phyloP scores from a whole-genome alignment of 2,888 invertebrate genomes.

The Crepidodera aurea region DNA sequence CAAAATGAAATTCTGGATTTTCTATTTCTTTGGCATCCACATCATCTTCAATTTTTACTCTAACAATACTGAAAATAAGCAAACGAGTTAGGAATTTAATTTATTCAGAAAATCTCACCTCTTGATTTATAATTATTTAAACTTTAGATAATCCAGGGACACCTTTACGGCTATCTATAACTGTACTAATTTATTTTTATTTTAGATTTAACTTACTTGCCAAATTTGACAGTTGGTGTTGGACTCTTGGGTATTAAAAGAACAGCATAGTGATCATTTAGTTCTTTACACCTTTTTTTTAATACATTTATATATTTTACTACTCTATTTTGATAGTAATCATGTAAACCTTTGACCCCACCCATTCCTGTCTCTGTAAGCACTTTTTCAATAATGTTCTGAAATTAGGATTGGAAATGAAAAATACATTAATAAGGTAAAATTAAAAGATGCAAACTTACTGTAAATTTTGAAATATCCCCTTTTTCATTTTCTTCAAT shows the following conservation, averaged over 20 bases:
- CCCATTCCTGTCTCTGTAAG: slow-evolving; percentile 69
- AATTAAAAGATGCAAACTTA: slow-evolving; percentile 49
- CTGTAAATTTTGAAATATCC: slow-evolving; percentile 62
- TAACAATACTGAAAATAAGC: slow-evolving; percentile 47
- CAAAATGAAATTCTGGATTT: slow-evolving; percentile 54
- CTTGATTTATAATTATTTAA: no score
- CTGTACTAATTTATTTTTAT: no score
- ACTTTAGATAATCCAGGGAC: no score
- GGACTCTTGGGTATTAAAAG: slow-evolving; percentile 50
- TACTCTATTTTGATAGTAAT: slow-evolving; percentile 65
- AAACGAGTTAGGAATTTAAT: no score
- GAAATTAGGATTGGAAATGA: no score
- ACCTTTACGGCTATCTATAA: no score
- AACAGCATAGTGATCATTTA: slow-evolving; percentile 52
- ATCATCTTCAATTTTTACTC: slow-evolving; percentile 53
- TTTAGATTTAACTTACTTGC: slow-evolving; percentile 51
- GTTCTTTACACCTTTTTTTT: slow-evolving; percentile 52
- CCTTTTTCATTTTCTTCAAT: slow-evolving; percentile 63
- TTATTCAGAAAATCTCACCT: not conserved
- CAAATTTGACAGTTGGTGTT: slow-evolving; percentile 48
- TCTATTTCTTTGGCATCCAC: slow-evolving; percentile 50
- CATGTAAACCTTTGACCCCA: slow-evolving; percentile 65
- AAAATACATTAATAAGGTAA: no score
- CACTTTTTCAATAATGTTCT: slow-evolving; percentile 70
- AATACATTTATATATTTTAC: slow-evolving; percentile 56